Conservation (phyloP, 2,888 invertebrate species). For the Hypomecis atomaria region DNA sequence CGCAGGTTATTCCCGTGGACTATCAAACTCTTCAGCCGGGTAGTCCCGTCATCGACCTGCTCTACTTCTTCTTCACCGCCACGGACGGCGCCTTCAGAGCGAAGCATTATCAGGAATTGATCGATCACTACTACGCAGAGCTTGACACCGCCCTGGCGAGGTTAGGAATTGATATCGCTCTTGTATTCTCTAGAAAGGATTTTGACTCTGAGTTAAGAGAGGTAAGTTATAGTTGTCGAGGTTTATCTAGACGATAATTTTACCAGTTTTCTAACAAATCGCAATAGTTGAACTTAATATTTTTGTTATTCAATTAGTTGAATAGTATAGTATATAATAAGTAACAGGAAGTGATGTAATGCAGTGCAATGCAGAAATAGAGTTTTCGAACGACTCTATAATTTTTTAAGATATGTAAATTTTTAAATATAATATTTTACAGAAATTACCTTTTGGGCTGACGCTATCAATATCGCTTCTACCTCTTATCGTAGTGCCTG, state of each 20-base stretch:
- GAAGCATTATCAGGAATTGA: neutral
- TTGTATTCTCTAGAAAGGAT: neutral
- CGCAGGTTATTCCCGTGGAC: neutral
- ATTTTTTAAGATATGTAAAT: no score
- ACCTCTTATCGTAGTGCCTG: neutral
- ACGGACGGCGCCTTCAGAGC: neutral
- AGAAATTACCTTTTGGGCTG: neutral
- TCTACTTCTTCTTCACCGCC: neutral
- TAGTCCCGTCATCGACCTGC: neutral
- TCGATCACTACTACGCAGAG: neutral
- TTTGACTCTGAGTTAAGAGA: neutral
- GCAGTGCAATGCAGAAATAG: no score
- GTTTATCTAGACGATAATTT: no score
- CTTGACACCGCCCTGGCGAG: neutral
- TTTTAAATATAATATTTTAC: neutral
- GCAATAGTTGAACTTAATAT: no score
- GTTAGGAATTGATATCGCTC: neutral
- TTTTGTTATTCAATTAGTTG: no score
- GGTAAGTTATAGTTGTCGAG: neutral
- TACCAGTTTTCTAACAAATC: no score
- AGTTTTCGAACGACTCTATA: no score
- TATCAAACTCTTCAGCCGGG: neutral
- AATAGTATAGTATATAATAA: no score
- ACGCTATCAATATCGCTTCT: neutral
- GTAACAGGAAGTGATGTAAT: no score